These are phyloP conservation scores for Equus przewalskii DNA, from an alignment of 2,113 vertebrate species.

Conservation along the genomic window DNA sequence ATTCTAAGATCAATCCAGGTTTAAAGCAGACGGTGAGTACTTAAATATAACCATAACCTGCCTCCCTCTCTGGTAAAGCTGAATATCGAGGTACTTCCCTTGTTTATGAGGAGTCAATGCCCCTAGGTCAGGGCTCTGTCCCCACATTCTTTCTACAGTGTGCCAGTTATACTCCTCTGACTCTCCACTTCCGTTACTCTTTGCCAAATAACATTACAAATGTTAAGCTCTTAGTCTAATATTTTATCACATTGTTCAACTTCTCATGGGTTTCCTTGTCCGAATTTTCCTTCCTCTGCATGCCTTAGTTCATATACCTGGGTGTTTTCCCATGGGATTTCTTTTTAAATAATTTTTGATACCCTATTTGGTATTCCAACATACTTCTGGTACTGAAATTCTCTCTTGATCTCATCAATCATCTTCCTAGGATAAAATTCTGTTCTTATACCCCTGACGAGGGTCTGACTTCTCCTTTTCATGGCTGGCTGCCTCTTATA, in stretches of 20 bases:
- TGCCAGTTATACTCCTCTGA: background rate
- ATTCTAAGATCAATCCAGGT: background rate
- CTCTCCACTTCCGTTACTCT: background rate
- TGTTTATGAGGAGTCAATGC: background rate
- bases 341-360: background rate
- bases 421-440: background rate
- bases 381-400: background rate
- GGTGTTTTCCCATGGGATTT: background rate
- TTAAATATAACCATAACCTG: background rate
- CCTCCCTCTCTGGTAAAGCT: background rate
- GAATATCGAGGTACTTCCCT: background rate
- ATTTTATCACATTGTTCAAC: background rate
- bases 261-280: background rate
- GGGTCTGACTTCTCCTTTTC: background rate
- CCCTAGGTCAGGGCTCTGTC: background rate
- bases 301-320: background rate
- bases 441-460: background rate
- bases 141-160: background rate
- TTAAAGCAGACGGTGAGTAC: background rate
- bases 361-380: background rate
- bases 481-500: background rate
- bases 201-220: background rate
- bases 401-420: background rate
- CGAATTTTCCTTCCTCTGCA: background rate
- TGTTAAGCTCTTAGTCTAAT: background rate